Evolutionary conservation across 2,888 invertebrate genomes (phyloP).

Genomic region (Silvanus unidentatus): DNA sequence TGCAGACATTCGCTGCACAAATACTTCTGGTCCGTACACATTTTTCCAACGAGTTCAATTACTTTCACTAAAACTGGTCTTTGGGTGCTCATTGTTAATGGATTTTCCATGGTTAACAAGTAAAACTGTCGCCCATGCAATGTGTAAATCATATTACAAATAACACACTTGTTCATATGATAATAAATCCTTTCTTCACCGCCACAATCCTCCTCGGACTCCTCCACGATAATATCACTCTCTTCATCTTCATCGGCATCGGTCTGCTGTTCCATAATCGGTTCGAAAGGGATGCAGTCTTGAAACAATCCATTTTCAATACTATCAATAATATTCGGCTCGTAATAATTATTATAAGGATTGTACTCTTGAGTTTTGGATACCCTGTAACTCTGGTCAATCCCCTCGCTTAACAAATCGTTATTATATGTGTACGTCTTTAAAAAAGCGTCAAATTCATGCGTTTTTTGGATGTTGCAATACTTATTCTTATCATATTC

Average conservation of each 20-base stretch:
- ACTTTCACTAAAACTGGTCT: conserved; percentile 38
- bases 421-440: conserved; percentile 18
- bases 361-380: neutral
- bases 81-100: conserved; percentile 42
- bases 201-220: conserved; percentile 40
- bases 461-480: conserved; percentile 30
- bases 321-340: neutral
- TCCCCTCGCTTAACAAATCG: conserved; percentile 11
- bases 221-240: conserved; percentile 45
- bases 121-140: conserved; percentile 41
- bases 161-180: conserved; percentile 34
- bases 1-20: conserved; percentile 43
- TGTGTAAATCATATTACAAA: conserved; percentile 39
- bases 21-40: conserved; percentile 23
- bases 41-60: conserved; percentile 29
- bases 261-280: conserved; percentile 23
- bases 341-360: neutral
- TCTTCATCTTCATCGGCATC: conserved; percentile 33
- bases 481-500: conserved; percentile 21
- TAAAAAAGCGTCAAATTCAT: conserved; percentile 16
- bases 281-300: conserved; percentile 14
- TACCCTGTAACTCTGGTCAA: neutral
- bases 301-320: neutral
- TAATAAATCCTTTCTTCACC: conserved; percentile 23
- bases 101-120: conserved; percentile 37